Conservation (phyloP, 1,140 invertebrate genomes). For the Drosophila rufa region DNA sequence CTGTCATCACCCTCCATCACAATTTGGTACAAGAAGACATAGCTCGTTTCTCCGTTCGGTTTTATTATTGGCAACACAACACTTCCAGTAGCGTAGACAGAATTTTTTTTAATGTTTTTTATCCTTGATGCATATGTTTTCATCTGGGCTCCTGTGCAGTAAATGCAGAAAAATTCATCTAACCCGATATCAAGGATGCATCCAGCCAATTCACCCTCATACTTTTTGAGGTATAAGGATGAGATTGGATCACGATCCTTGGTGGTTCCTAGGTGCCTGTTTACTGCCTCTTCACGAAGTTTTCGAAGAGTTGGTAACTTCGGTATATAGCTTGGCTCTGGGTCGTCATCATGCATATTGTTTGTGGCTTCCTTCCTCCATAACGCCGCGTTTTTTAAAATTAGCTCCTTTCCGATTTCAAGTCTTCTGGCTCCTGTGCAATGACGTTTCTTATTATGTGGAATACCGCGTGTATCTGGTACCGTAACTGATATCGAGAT, state of each 20-base stretch:
- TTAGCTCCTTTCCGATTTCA: background rate
- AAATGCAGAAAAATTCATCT: conserved; percentile 9
- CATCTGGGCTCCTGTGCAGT: background rate
- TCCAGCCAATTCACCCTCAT: conserved; percentile 11
- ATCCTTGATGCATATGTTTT: background rate
- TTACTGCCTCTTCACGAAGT: conserved; percentile 4
- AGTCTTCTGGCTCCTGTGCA: conserved; percentile 5
- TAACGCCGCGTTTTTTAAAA: conserved; percentile 1
- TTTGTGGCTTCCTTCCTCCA: conserved; percentile 5
- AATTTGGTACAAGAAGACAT: background rate
- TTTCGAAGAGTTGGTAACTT: conserved; percentile 8
- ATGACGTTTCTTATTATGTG: background rate
- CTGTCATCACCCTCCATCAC: background rate
- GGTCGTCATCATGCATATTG: background rate
- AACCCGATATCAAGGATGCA: conserved; percentile 1
- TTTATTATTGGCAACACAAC: background rate
- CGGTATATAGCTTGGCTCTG: background rate
- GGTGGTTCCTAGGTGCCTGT: background rate
- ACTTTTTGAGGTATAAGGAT: conserved; percentile 1
- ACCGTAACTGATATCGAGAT: conserved; percentile 1
- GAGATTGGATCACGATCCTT: conserved; percentile 6
- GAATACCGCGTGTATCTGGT: background rate
- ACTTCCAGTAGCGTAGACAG: background rate
- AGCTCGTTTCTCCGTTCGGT: background rate
- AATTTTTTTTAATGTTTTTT: background rate